Evolutionary conservation across 2,113 vertebrate genomes (phyloP), one percentile per base, ranked within the genome.

Genomic region (Phoenicopterus ruber): DNA sequence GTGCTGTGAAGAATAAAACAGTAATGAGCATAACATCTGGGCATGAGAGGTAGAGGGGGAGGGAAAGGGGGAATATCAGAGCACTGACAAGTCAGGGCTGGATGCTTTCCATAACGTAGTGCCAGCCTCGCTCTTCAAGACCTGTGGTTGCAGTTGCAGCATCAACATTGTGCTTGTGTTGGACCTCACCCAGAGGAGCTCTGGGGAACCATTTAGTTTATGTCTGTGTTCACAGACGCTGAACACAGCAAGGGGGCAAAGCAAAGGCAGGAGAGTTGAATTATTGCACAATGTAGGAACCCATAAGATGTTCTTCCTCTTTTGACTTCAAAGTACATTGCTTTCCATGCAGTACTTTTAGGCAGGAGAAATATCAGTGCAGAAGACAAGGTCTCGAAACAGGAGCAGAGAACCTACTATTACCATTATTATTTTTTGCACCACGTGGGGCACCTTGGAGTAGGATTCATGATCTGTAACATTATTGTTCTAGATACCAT

Each of bases 151-250:
- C 36, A 66, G 44, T 50, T 65, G 55, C 66, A 74, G 55, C 50
- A 50, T 50, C 42, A 73, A 49, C 25, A 18, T 22, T 38, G 32
- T 40, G n/a, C 29, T 74, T 19, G 9, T 34, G 77, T 32, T 88
- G 95, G 70, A 88, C 16, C n/a, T 85, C 46, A 85, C 66, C 36
- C 83, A 91, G 65, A 82, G 49, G 32, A 85, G 44, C 74, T 82
- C 65, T n/a, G 71, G 55, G 84, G 50, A 86, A 24, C 32, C 59
- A 28, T 66, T 87, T 58, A 62, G 28, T 36, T 15, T 6, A 26
- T 42, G 26, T 26, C 54, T 66, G 78, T 40, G 29, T 14, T 88
- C 92, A 85, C 83, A 91, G 74, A 63, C 1, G 14, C 44, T 70
- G 58, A 89, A 54, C 70, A 19, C 70, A 91, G 74, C 57, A 36